Conservation (phyloP, 2,113 vertebrate species). For the Saccopteryx bilineata region DNA sequence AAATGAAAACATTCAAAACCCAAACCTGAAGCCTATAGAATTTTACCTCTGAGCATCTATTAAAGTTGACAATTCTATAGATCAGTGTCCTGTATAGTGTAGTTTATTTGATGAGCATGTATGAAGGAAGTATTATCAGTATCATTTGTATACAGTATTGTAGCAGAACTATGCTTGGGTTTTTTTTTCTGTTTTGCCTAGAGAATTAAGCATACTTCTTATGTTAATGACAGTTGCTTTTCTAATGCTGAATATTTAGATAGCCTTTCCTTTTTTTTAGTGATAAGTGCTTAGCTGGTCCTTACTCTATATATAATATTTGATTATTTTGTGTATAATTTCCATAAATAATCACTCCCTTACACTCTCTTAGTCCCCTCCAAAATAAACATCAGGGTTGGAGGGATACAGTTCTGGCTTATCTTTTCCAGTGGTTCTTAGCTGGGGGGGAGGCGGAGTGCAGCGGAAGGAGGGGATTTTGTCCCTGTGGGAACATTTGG, state of each 20-base stretch:
- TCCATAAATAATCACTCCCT: not conserved
- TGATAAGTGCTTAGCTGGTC: not conserved
- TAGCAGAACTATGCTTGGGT: not conserved
- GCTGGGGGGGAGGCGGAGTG: too few relatives aligned
- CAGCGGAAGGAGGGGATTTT: not conserved
- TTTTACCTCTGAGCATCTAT: constrained; percentile 45
- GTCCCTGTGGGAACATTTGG: not conserved
- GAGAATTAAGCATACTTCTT: not conserved
- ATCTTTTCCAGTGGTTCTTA: not conserved
- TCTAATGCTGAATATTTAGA: not conserved
- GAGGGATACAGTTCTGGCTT: not conserved
- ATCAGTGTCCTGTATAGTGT: not conserved
- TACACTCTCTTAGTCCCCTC: not conserved
- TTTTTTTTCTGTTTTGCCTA: constrained; percentile 8
- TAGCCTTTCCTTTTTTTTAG: constrained; percentile 7
- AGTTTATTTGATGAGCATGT: constrained; percentile 54
- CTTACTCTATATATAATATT: not conserved
- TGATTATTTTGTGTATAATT: constrained; percentile 56
- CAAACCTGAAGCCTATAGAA: constrained; percentile 15
- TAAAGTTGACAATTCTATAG: constrained; percentile 48
- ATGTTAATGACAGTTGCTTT: not conserved
- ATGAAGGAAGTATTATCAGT: not conserved
- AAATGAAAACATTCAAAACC: not conserved
- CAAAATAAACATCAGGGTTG: constrained; percentile 1
- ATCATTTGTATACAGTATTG: not conserved